Evolutionary conservation across 2,888 invertebrate species (phyloP), one percentile per base, ranked within the genome.

Genomic region (Nemapogon koenigi): DNA sequence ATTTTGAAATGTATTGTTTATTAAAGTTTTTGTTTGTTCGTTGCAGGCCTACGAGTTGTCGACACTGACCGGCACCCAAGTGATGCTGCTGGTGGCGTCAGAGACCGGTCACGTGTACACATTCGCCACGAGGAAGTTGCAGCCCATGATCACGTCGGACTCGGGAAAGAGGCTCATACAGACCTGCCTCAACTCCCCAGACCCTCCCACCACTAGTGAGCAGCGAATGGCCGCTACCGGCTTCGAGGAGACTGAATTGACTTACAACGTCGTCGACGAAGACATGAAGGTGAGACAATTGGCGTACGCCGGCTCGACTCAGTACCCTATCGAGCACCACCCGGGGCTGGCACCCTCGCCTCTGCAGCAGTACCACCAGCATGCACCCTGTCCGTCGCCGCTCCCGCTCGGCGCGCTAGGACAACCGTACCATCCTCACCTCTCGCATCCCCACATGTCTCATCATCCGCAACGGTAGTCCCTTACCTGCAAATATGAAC

Each of bases 71-170:
- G 99, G 99, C 38, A 99, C 99, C 22, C 98, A 99, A 81, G 98
- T 99, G 70, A 99, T 99, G 98, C 83, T 99, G 56, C 83, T 99
- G 62, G 98, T 99, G 49, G 98, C 98, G 43, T 97, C 95, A 47
- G 98, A 97, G 76, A 98, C 98, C 14, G 98, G 98, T 38, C 99
- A 99, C 81, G 99, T 99, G 58, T 99, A 99, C 82, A 99, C 99
- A 45, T 99, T 98, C 81, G 98, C 99, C 46, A 99, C 99, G 51
- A 87, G 97, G 51, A 97, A 97, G 71, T 85, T 99, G 38, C 97
- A 97, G 75, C 99, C 99, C 49, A 99, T 99, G 97, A 98, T 99
- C 70, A 97, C 97, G 33, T 97, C 97, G 51, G 92, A 93, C 66
- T 91, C 92, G 42, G 98, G 98, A 50, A 98, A 99, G 73, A 91